These are phyloP conservation scores for Meriones unguiculatus DNA, from an alignment of 2,113 vertebrate genomes.

Conservation along the genomic window DNA sequence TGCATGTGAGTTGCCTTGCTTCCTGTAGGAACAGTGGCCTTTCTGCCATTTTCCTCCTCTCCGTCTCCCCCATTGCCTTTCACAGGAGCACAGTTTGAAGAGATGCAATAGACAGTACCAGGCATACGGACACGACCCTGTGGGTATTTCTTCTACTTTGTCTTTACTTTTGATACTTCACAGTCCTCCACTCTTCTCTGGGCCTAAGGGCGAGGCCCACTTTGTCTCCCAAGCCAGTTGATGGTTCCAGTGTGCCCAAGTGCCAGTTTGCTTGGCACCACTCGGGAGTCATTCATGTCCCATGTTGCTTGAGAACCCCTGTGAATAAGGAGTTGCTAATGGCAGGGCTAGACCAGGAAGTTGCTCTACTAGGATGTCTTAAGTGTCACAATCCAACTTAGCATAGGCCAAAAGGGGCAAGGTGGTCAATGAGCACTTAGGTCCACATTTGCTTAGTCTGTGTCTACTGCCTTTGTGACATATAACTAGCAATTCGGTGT, in stretches of 20 bases:
- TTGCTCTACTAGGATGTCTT: background rate
- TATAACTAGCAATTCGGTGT: background rate
- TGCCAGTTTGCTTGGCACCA: background rate
- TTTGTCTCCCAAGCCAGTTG: background rate
- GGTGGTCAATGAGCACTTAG: background rate
- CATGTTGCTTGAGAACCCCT: background rate
- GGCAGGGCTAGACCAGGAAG: background rate
- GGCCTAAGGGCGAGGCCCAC: background rate
- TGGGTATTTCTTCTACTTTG: background rate
- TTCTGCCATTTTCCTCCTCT: background rate
- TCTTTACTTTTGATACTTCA: background rate
- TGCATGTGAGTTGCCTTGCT: background rate
- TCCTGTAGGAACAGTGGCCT: background rate
- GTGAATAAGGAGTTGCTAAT: background rate
- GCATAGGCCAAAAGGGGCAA: background rate
- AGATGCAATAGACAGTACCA: background rate
- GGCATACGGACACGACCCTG: background rate
- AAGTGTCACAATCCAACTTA: background rate
- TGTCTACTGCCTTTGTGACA: background rate
- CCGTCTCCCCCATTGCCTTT: background rate
- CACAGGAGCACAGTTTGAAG: background rate
- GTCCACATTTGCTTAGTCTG: background rate
- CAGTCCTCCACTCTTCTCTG: background rate
- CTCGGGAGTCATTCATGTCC: background rate
- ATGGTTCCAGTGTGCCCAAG: rapidly evolving